phyloP scores from a whole-genome alignment of 92 coral and sea anemone species.

The Heliopora coerulea region DNA sequence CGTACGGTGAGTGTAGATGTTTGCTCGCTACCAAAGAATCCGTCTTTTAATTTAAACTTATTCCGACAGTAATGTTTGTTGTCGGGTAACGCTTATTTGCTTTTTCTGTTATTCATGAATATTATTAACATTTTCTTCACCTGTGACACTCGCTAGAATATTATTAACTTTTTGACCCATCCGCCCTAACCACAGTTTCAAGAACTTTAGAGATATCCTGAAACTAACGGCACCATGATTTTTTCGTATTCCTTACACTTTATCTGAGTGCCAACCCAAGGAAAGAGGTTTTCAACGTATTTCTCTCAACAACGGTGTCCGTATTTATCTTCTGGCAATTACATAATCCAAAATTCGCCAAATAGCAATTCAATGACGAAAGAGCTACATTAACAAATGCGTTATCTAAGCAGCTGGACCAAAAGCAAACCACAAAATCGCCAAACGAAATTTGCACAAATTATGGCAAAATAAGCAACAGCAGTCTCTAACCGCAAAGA shows the following conservation, averaged over 20 bases:
- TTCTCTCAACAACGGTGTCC: too few species aligned
- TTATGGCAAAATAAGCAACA: neutral
- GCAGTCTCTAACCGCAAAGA: too few species aligned
- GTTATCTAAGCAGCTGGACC: neutral
- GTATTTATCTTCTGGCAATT: too few species aligned
- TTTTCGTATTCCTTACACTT: too few species aligned
- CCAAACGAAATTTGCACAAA: neutral
- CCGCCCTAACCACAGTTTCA: neutral
- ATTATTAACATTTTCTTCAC: slow-evolving; percentile 42
- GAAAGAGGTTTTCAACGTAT: too few species aligned
- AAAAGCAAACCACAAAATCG: neutral
- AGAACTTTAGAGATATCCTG: too few species aligned
- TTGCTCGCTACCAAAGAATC: neutral
- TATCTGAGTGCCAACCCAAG: too few species aligned
- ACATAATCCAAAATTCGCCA: too few species aligned
- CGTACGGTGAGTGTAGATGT: neutral
- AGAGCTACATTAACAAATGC: neutral
- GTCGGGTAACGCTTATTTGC: slow-evolving; percentile 21
- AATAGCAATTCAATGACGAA: too few species aligned
- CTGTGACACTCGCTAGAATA: slow-evolving; percentile 28
- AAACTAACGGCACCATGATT: too few species aligned
- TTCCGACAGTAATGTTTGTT: neutral
- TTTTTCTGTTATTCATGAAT: slow-evolving; percentile 32
- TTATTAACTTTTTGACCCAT: slow-evolving; percentile 18
- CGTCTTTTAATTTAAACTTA: neutral